Evolutionary conservation across 2,797 vertebrate genomes (phyloP).

Genomic region (Leuciscus waleckii): DNA sequence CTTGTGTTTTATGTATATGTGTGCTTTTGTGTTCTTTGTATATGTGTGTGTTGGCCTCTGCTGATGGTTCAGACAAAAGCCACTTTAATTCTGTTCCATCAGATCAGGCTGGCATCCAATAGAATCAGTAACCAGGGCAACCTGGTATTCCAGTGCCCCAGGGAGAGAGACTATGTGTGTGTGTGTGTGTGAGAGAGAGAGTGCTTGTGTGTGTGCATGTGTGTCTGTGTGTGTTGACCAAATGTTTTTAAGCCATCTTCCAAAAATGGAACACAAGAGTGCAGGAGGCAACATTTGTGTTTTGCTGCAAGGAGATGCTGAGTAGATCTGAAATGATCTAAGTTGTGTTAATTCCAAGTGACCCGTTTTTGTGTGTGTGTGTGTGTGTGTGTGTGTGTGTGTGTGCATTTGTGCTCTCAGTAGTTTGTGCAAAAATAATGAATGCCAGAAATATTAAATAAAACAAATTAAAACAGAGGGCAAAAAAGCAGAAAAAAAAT

Average conservation of each 20-base stretch:
- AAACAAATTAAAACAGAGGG: constrained; percentile 11
- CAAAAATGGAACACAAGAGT: constrained; percentile 44
- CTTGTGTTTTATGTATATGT: constrained; percentile 29
- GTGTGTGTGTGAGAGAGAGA: background rate
- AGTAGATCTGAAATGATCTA: constrained; percentile 55
- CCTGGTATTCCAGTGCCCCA: constrained; percentile 51
- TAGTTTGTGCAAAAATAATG: constrained; percentile 19
- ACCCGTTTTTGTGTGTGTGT: constrained; percentile 26
- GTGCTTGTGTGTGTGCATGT: constrained; percentile 7
- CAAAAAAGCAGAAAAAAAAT: background rate
- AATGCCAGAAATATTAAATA: background rate
- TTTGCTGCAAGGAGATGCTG: constrained; percentile 48
- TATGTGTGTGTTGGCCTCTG: constrained; percentile 57
- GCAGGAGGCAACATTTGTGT: constrained; percentile 42
- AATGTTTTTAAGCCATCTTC: constrained; percentile 52
- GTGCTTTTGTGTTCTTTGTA: constrained; percentile 15
- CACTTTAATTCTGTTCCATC: constrained; percentile 79
- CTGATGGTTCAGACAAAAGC: constrained; percentile 74
- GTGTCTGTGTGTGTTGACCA: constrained; percentile 39
- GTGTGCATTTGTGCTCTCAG: background rate
- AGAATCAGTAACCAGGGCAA: constrained; percentile 70
- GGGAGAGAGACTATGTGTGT: constrained; percentile 9
- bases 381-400: background rate
- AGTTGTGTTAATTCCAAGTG: constrained; percentile 59
- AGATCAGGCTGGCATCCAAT: constrained; percentile 76